phyloP scores from a whole-genome alignment of 2,888 invertebrate genomes.

The Saturnia japonica region DNA sequence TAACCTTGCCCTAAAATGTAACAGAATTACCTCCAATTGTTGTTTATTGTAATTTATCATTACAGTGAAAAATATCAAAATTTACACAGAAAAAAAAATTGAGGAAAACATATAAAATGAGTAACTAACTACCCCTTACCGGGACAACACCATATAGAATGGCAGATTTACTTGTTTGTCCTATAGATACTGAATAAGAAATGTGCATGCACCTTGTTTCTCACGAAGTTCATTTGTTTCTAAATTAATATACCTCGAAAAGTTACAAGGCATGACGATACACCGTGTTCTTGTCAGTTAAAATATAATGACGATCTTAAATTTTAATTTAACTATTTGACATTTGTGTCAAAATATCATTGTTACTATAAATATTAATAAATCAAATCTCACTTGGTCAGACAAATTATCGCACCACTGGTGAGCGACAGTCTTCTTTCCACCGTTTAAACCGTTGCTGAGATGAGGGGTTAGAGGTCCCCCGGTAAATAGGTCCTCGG shows the following conservation, averaged over 20 bases:
- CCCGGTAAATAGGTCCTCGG: conserved; percentile 76
- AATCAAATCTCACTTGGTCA: conserved; percentile 79
- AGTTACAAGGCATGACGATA: background rate
- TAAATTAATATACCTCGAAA: background rate
- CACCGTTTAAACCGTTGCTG: conserved; percentile 76
- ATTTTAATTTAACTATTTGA: background rate
- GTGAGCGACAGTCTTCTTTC: conserved; percentile 80
- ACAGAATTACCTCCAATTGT: no score
- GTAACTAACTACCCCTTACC: background rate
- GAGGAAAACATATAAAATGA: background rate
- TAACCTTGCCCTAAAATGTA: no score
- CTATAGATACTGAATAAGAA: background rate
- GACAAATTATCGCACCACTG: conserved; percentile 83
- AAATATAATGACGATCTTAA: background rate
- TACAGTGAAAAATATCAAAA: background rate
- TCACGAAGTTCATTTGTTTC: conserved; percentile 2
- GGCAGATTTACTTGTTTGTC: background rate
- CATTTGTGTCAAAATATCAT: conserved; percentile 13
- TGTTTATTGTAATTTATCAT: background rate
- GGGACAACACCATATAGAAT: background rate
- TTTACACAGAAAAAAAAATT: background rate
- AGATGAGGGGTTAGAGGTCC: conserved; percentile 73
- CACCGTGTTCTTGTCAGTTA: background rate
- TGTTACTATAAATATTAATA: conserved; percentile 20
- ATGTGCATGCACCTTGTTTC: background rate